Conservation (phyloP, 2,113 vertebrate genomes). For the Apteryx mantelli region DNA sequence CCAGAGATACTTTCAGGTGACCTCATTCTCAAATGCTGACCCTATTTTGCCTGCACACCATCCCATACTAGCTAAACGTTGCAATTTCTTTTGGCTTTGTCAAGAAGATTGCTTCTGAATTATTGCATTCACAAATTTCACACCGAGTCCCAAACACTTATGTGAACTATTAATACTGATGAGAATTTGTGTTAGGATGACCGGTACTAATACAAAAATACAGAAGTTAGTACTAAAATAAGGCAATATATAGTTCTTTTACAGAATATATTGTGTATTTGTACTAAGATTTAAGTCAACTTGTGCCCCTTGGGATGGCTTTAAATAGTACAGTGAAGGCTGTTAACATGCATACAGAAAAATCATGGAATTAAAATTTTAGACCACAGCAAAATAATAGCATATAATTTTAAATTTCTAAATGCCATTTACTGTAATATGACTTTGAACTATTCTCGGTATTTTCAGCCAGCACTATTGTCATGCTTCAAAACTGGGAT, state of each 20-base stretch:
- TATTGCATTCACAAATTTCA: not conserved
- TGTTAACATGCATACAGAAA: not conserved
- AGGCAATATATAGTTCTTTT: not conserved
- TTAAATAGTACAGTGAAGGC: not conserved
- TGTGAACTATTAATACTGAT: not conserved
- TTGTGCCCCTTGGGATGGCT: not conserved
- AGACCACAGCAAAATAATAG: not conserved
- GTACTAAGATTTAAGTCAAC: not conserved
- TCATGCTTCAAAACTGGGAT: not conserved
- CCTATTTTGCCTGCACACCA: not conserved
- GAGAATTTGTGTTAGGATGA: not conserved
- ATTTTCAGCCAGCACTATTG: not conserved
- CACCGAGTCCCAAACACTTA: not conserved
- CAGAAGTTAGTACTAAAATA: not conserved
- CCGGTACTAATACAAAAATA: not conserved
- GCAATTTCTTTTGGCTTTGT: not conserved
- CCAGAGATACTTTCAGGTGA: not conserved
- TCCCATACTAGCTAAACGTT: not conserved
- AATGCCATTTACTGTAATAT: not conserved
- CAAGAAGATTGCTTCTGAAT: not conserved
- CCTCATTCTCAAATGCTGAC: not conserved
- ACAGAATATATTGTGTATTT: not conserved
- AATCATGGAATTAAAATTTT: not conserved
- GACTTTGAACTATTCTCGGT: not conserved
- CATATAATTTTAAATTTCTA: not conserved